Base-by-base conservation (phyloP, 2,888 invertebrate species). In the Ctenicera cuprea region DNA sequence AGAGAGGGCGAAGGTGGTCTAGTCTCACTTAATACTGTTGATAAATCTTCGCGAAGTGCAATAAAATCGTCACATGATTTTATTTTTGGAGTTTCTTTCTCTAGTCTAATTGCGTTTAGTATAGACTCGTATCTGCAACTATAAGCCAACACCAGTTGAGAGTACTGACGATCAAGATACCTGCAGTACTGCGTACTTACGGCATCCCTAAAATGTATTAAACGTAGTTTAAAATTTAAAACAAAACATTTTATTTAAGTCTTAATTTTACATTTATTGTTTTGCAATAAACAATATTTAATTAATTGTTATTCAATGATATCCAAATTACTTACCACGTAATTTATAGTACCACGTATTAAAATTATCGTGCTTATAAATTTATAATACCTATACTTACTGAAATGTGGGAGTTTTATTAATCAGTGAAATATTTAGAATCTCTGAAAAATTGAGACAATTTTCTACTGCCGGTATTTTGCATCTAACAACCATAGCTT, bases 401-500 rank as follows among this genome's bases (percentile, higher is more conserved):
- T 22, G 11, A 26, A 9, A 52, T 11, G 52, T n/a, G 7, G 33
- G 37, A 3, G n/a, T 11, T 38, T 38, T 59, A 18, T 38, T 20
- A 8, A 0, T 20, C 8, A 38, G 5, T 0, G 59, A 38, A 20
- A 59, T 20, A 20, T 37, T 12, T n/a, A 59, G 8, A 38, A 59
- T 38, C 38, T 37, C 5, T 11, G 38, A 18, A n/a, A 38, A 59
- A 38, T 37, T 18, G 1, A 59, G 37, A 11, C 30, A 38, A 4
- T 18, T 20, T 59, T 59, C 59, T 16, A 59, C 11, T 37, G 16
- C 38, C 12, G 59, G 38, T 38, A 59, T 38, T 59, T 59, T 33
- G n/a, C 59, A 59, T 38, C 59, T 59, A 38, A 59, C 59, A 22
- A 59, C 38, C 9, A 59, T n/a, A 14, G 12, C 1, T 45, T 26